Evolutionary conservation across 2,888 invertebrate genomes (phyloP), one percentile per base, ranked within the genome.

Genomic region (Andrena trimmerana): DNA sequence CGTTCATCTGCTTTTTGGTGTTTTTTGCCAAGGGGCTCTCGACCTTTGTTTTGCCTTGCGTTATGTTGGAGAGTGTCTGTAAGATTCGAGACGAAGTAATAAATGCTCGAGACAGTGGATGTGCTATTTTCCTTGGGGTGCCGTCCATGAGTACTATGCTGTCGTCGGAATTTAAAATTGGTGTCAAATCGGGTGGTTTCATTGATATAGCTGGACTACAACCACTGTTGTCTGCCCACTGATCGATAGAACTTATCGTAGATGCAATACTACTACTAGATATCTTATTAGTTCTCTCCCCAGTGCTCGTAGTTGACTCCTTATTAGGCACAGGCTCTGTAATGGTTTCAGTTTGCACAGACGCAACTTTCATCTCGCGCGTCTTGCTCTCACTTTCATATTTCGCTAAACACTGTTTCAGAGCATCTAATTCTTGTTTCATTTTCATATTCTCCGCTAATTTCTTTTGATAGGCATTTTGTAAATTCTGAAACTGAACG

Each of bases 71-170:
- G 16, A 94, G 90, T 2, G 94, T 93, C 76, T 93, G 92, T 8
- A 94, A 88, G 42, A 94, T 93, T 59, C 91, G 88, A 2, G 93
- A 92, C 0, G 94, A 93, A 27, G 94, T 93, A 24, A 92, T 80
- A 75, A 94, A 93, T 29, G 93, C 90, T 20, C 88, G 86, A 0
- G 94, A 93, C 6, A 92, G 59, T 2, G 90, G 83, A 36, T 84
- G 89, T 8, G 83, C 59, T 1, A 81, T 36, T 80, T 88, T 90
- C 16, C 65, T 65, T 10, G 89, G 81, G 2, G 90, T 89, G 33
- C 78, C 85, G 2, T 85, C 69, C 6, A 54, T 83, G 70, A 67
- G 77, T 71, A 54, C 76, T 33, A 65, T 57, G 63, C 92, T 92
- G 10, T 92, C 92, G 57, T 92, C 93, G 0, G 92, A 90, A 75